These are phyloP conservation scores for Neoniphon sammara DNA, from an alignment of 2,797 vertebrate species.

Conservation along the genomic window DNA sequence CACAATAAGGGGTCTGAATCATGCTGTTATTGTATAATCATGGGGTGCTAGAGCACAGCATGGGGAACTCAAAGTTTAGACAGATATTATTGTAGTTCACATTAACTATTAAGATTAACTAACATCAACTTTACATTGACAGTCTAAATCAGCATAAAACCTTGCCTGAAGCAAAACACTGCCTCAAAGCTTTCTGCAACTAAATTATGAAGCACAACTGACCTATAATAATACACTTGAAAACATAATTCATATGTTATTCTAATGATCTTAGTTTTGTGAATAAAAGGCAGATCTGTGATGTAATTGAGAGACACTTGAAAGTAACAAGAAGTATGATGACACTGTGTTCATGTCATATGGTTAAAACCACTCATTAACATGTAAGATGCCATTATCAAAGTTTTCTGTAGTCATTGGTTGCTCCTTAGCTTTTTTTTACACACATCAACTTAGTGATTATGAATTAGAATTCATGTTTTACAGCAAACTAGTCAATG, in stretches of 20 bases:
- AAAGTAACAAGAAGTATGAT: not conserved
- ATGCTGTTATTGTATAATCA: slow-evolving; percentile 37
- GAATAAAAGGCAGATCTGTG: not conserved
- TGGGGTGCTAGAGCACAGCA: slow-evolving; percentile 16
- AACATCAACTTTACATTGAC: slow-evolving; percentile 39
- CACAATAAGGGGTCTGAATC: slow-evolving; percentile 35
- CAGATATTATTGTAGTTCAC: slow-evolving; percentile 17
- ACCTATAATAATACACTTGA: not conserved
- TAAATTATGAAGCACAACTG: not conserved
- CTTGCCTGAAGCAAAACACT: slow-evolving; percentile 32
- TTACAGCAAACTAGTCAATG: too few species aligned
- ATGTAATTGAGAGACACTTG: too few species aligned
- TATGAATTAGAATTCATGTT: too few species aligned
- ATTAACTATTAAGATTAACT: slow-evolving; percentile 61
- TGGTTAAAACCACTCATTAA: too few species aligned
- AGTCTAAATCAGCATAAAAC: slow-evolving; percentile 50
- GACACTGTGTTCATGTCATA: too few species aligned
- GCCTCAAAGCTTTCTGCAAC: slow-evolving; percentile 4
- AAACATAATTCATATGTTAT: too few species aligned
- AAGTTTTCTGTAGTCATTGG: too few species aligned
- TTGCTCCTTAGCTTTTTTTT: too few species aligned
- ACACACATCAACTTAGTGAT: too few species aligned
- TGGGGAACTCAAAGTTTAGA: slow-evolving; percentile 19
- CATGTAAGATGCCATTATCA: too few species aligned
- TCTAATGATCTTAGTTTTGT: not conserved